Evolutionary conservation across 2,797 vertebrate species (phyloP).

Genomic region (Macropodus opercularis): DNA sequence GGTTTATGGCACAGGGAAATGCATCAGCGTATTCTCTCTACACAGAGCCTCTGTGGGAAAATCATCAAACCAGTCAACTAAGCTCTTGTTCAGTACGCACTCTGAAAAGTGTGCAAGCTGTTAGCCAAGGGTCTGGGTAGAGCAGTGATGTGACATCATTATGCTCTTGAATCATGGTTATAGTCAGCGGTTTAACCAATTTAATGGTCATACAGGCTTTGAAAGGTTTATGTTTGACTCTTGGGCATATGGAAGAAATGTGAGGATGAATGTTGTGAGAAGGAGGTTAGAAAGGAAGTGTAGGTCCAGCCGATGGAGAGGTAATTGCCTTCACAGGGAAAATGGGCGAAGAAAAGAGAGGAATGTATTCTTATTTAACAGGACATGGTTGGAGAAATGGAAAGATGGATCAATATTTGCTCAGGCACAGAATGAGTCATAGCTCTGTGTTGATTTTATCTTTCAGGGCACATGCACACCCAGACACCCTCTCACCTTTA

Average conservation of each 20-base stretch:
- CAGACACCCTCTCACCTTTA: constrained; percentile 19
- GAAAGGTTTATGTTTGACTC: constrained; percentile 38
- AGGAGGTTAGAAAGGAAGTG: constrained; percentile 7
- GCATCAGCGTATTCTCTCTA: too few relatives aligned
- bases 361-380: constrained; percentile 42
- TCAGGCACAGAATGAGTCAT: constrained; percentile 52
- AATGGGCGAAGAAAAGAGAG: constrained; percentile 31
- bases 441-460: constrained; percentile 44
- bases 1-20: too few relatives aligned
- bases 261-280: constrained; percentile 27
- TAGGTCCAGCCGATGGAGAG: constrained; percentile 19
- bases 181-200: constrained; percentile 13
- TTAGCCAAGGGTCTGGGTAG: background rate
- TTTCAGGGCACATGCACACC: constrained; percentile 30
- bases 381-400: constrained; percentile 50
- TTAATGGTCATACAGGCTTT: constrained; percentile 11
- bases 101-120: background rate
- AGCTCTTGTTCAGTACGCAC: background rate
- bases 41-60: background rate
- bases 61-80: constrained; percentile 6
- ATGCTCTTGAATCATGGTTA: constrained; percentile 16
- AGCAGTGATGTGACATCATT: constrained; percentile 24
- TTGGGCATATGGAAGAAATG: constrained; percentile 16
- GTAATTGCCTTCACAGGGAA: constrained; percentile 51
- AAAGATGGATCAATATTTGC: constrained; percentile 66